Base-by-base conservation (phyloP, 2,888 invertebrate genomes). In the Sclerodermus sp. region DNA sequence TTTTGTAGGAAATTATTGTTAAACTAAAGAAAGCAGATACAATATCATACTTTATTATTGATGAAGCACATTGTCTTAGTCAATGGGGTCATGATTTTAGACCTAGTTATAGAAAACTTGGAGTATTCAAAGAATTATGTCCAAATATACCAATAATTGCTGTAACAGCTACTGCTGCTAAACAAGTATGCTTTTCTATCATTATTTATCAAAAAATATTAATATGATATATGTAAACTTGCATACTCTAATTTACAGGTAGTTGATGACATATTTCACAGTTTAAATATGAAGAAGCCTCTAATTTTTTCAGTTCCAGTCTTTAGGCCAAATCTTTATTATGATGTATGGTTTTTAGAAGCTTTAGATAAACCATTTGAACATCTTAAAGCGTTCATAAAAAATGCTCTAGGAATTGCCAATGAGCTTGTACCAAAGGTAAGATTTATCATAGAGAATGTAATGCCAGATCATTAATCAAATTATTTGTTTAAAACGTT, bases 31-130 rank as follows among this genome's bases (percentile, higher is more conserved):
- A 87, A 66, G 85, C 86, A 68, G 85, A 89, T 47, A 88, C 92
- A 71, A 79, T 99, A 3, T 89, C 91, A 0, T 95, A 93, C 77
- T 87, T 99, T 66, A 89, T 96, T 16, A 90, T 99, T 10, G 99
- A 99, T 79, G 99, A 99, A 81, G 96, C 96, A 1, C 96, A 96
- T 79, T 96, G 96, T 81, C 94, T 99, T 0, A 96, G 95, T 67
- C 91, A 98, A 69, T 99, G 98, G 99, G 99, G 99, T 0, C 98
- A 98, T 79, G 97, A 98, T 79, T 99, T 99, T 77, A 83, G 96
- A 6, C 95, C 95, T 0, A 94, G 95, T 78, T 99, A 97, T 77
- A 82, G 97, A 16, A 93, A 93, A 77, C 80, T 99, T 17, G 94
- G 96, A 1, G 73, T 79, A 9, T 79, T 93, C 38, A 81, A 89